A percentile compares a stretch with the other conserved stretches of the same genome.
Evolutionary conservation across 2,797 vertebrate genomes (phyloP).

Genomic region (Calcarius lapponicus): DNA sequence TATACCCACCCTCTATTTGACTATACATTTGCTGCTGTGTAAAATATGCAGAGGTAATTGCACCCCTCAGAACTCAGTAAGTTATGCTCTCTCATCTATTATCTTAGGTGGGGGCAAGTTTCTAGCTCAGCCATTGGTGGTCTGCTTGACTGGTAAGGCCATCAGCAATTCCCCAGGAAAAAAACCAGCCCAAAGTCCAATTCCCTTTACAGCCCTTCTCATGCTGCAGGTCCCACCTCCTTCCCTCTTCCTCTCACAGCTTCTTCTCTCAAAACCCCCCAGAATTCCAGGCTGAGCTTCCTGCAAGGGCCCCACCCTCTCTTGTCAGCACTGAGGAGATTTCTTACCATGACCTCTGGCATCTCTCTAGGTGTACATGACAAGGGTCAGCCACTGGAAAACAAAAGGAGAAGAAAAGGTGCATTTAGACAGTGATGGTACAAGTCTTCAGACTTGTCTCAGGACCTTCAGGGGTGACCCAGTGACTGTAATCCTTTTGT

Average conservation of each 20-base stretch:
- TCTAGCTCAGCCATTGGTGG: not conserved
- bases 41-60: not conserved
- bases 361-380: constrained; percentile 72
- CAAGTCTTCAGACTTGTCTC: not conserved
- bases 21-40: not conserved
- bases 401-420: constrained; percentile 2
- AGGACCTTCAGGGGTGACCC: not conserved
- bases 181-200: accelerated
- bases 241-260: not conserved
- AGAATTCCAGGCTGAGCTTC: not conserved
- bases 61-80: not conserved
- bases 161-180: not conserved
- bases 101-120: not conserved
- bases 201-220: not conserved
- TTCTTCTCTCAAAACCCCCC: not conserved
- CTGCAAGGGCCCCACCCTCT: not conserved
- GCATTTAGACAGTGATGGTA: not conserved
- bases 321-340: not conserved
- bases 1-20: not conserved
- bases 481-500: not conserved
- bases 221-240: not conserved
- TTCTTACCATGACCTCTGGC: constrained; percentile 54
- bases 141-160: not conserved
- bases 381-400: constrained; percentile 73
- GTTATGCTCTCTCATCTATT: not conserved